Base-by-base conservation (phyloP, 2,797 vertebrate species). In the Dendrocincla tyrannina region DNA sequence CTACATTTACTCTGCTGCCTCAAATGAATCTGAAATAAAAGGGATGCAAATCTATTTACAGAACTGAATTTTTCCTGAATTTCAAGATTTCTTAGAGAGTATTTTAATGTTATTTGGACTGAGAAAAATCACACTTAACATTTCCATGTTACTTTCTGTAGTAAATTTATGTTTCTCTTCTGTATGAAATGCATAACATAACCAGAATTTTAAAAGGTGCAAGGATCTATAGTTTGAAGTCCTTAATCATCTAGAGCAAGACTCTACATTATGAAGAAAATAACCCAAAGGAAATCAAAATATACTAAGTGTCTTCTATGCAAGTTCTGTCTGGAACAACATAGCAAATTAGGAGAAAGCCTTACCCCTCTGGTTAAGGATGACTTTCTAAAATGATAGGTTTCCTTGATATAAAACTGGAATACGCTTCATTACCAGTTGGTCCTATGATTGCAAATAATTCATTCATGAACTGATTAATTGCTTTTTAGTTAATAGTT, bases 401-500 rank as follows among this genome's bases (percentile, higher is more conserved):
- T 47, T 91, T 93, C 32, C 37, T 39, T 81, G 8, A 30, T 44
- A 74, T 30, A 68, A 72, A 87, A 68, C 8, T 68, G 10, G 16
- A 91, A 92, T 39, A 68, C 18, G 14, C 11, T 74, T 92, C 60
- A 58, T 80, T 72, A 85, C 6, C 56, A 60, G 47, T 4, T 50
- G 47, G 7, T 35, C 28, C 27, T 56, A 77, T 20, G 80, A 89
- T 13, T 75, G 22, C 11, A 80, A 70, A 62, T 39, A 76, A 92
- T 41, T 84, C 62, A 60, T 83, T 50, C 33, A 86, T 46, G 3
- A 90, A 59, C 11, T 23, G 15, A 64, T 77, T 84, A 56, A 88
- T 88, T 92, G 83, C 41, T 70, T 91, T 91, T 81, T 87, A 88
- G 66, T 85, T 60, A 32, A 73, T 90, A 79, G 62, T 90, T 89